Evolutionary conservation across 2,888 invertebrate species (phyloP), one percentile per base, ranked within the genome.

Genomic region (Hedychridium roseum): DNA sequence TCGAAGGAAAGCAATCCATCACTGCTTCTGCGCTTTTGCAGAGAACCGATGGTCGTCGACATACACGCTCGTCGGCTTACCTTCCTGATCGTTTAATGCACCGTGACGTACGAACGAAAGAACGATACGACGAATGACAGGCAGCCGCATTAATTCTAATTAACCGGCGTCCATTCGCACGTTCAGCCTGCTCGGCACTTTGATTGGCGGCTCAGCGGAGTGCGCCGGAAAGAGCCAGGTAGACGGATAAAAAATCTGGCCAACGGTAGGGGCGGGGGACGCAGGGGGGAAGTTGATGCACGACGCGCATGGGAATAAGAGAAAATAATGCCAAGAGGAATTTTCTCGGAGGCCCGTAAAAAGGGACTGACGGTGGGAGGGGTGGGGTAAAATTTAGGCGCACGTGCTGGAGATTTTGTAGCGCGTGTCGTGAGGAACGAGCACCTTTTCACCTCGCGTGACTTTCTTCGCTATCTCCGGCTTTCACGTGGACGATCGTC

Each of bases 121-220:
- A 41, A 34, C 36, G 44, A 56, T 44, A 46, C 32, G 15, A 32
- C 32, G 54, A 47, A 57, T 62, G 68, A 71, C 59, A 57, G 63
- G 57, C 64, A 60, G 42, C 54, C 60, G 64, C 61, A 64, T 70
- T 69, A 68, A 69, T 71, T 69, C 62, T 65, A 66, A 68, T 66
- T 68, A 68, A 65, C 54, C 57, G 55, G 53, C 57, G 47, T 48
- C 48, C 40, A 44, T 55, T 50, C 42, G 52, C 54, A 45, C 44
- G 49, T 38, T 35, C 36, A 44, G 38, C 32, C 31, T 32, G 42
- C 36, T 42, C 37, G 26, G 41, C 54, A 43, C 39, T 39, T 43
- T 43, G 50, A 53, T 54, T 45, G 45, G 45, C 34, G 34, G 37
- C 43, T 43, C 38, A 16, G 16, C n/a, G 17, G n/a, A 31, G 40